Evolutionary conservation across 2,797 vertebrate species (phyloP).

Genomic region (Hoplostethus mediterraneus): DNA sequence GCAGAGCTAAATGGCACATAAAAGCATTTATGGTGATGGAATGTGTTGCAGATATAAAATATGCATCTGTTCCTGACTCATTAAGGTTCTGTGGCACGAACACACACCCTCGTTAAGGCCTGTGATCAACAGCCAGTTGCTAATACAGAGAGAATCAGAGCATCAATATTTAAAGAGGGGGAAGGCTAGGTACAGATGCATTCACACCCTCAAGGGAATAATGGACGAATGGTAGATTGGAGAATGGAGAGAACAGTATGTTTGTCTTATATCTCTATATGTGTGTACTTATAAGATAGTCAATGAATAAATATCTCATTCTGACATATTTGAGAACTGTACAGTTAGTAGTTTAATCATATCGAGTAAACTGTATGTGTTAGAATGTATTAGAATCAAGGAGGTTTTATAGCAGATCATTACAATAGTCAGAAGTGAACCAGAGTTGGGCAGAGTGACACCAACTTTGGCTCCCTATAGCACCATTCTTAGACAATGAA

Average conservation of each 20-base stretch:
- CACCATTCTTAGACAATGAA: no score
- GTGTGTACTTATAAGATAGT: no score
- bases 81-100: conserved; percentile 59
- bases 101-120: conserved; percentile 54
- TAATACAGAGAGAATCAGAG: conserved; percentile 67
- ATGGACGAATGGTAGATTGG: conserved; percentile 38
- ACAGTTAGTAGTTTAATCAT: no score
- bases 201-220: conserved; percentile 37
- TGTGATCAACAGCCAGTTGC: conserved; percentile 72
- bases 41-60: conserved; percentile 74
- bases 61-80: conserved; percentile 74
- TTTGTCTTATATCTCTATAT: not conserved
- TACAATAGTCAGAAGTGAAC: no score
- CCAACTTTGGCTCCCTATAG: no score
- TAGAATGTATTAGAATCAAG: no score
- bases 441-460: no score
- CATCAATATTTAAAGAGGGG: conserved; percentile 75
- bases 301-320: no score
- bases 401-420: no score
- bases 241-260: conserved; percentile 28
- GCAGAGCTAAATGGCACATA: conserved; percentile 57
- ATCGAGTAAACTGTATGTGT: no score
- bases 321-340: no score
- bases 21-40: conserved; percentile 72
- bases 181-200: conserved; percentile 41